These are phyloP conservation scores for Noturus placidus DNA, from an alignment of 2,113 vertebrate genomes.

Conservation along the genomic window DNA sequence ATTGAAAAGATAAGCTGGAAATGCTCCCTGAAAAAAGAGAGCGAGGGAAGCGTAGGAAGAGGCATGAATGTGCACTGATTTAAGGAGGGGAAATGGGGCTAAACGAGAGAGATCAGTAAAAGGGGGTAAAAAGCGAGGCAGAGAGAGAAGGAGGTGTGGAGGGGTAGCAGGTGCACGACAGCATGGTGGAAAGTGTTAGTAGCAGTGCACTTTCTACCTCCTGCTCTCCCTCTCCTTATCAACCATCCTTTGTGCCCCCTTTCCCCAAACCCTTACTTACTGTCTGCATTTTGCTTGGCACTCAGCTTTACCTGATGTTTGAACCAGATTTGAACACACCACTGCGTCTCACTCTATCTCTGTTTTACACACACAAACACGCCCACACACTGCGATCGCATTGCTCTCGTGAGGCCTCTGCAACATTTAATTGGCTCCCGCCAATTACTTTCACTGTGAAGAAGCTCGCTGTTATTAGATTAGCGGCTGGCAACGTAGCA, in stretches of 20 bases:
- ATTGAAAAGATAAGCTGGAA: constrained; percentile 3
- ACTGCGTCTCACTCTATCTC: constrained; percentile 27
- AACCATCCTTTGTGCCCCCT: neutral
- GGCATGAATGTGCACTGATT: constrained; percentile 23
- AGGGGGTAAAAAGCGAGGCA: neutral
- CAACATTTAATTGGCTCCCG: constrained; percentile 33
- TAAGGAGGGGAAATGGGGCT: constrained; percentile 23
- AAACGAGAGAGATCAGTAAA: constrained; percentile 5
- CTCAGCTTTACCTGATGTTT: constrained; percentile 29
- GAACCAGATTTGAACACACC: constrained; percentile 33
- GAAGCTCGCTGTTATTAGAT: constrained; percentile 42
- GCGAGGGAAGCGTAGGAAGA: constrained; percentile 17
- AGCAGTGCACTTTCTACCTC: constrained; percentile 27
- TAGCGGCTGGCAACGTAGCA: constrained; percentile 26
- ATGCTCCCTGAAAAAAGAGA: neutral
- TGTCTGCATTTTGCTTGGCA: constrained; percentile 3
- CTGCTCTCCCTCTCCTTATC: neutral
- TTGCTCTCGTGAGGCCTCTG: constrained; percentile 38
- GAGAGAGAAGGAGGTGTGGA: neutral
- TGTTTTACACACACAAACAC: constrained; percentile 14
- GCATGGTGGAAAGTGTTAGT: constrained; percentile 52
- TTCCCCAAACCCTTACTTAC: neutral
- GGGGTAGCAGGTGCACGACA: constrained; percentile 62
- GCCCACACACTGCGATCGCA: neutral
- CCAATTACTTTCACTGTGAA: constrained; percentile 38